Conservation (phyloP, 2,888 invertebrate genomes). For the Oscheius sp. region DNA sequence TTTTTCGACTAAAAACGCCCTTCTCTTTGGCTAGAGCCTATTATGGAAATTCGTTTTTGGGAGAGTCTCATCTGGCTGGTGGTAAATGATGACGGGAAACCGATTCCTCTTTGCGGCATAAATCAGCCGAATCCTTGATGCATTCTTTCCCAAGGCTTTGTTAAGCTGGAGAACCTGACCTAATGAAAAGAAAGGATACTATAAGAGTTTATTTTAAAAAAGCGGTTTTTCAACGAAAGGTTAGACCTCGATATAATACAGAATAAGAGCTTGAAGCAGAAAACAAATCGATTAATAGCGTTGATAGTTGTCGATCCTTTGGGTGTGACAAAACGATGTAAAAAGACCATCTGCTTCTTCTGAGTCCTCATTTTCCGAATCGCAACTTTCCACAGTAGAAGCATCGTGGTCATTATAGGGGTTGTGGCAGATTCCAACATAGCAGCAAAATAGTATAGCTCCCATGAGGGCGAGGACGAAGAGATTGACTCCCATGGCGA, state of each 20-base stretch:
- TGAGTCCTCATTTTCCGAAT: not conserved
- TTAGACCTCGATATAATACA: not conserved
- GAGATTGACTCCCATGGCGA: constrained; percentile 1
- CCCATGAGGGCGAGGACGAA: not conserved
- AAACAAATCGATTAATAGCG: not conserved
- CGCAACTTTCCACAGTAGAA: not conserved
- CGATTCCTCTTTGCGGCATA: too few species aligned
- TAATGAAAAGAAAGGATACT: too few species aligned
- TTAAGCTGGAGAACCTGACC: too few species aligned
- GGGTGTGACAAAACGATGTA: too few species aligned
- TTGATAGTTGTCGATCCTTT: too few species aligned
- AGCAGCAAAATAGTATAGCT: not conserved
- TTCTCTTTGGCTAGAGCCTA: not conserved
- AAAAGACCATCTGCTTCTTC: not conserved
- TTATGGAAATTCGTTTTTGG: too few species aligned
- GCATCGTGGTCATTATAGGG: not conserved
- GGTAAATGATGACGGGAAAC: too few species aligned
- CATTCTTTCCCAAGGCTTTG: too few species aligned
- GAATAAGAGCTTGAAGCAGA: not conserved
- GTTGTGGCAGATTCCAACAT: not conserved
- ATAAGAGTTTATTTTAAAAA: not conserved
- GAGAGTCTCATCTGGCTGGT: too few species aligned
- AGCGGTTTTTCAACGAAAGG: not conserved
- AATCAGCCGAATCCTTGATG: too few species aligned
- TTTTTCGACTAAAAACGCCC: not conserved